Percentiles rank a stretch among this genome's conserved stretches.
Evolutionary conservation across 2,113 vertebrate species (phyloP).

Genomic region (Tonatia bakeri): DNA sequence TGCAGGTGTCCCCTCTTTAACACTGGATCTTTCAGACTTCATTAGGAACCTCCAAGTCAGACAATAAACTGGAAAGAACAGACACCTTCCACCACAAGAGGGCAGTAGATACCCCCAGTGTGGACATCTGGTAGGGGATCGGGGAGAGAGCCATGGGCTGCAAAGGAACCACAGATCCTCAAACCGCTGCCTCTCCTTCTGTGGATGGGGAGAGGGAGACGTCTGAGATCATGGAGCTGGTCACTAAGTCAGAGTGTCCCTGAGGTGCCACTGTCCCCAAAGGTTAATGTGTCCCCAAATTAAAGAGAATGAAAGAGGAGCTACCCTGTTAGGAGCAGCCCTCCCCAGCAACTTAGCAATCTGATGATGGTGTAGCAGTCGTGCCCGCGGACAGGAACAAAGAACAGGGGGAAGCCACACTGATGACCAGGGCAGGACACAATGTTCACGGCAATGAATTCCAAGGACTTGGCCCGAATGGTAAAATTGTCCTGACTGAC

Average conservation of each 20-base stretch:
- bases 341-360: accelerated
- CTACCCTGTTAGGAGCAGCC: background rate
- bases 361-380: accelerated
- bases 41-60: background rate
- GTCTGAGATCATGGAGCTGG: accelerated
- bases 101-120: background rate
- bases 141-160: accelerated
- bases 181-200: background rate
- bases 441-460: background rate
- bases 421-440: background rate
- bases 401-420: accelerated
- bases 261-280: background rate
- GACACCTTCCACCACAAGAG: background rate
- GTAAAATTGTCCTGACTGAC: background rate
- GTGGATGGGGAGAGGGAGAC: background rate
- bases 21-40: background rate
- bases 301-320: background rate
- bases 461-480: background rate
- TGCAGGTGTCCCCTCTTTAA: background rate
- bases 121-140: accelerated
- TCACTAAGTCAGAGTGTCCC: no score
- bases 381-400: background rate
- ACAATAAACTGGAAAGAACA: background rate
- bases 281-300: background rate
- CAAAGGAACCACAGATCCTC: accelerated